Base-by-base conservation (phyloP, 1,140 invertebrate genomes). In the Drosophila gunungcola region DNA sequence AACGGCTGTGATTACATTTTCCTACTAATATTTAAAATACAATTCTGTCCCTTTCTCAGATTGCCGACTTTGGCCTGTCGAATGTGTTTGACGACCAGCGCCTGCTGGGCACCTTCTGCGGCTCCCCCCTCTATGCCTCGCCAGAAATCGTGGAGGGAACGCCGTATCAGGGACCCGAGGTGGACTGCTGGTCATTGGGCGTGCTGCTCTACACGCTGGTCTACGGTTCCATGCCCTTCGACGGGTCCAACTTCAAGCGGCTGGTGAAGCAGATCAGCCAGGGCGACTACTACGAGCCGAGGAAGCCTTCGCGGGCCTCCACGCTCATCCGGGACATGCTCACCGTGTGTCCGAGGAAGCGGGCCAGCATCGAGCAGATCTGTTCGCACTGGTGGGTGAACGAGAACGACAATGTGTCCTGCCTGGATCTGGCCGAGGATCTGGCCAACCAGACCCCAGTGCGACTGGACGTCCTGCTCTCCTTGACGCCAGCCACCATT, bases 151-250 rank as follows among this genome's bases (percentile, higher is more conserved):
- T 99, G 9, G 98, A 98, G 93, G 99, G 98, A 63, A 98, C 96
- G 16, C 98, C 98, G 1, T 99, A 99, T 91, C 96, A 97, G 84
- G 98, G 98, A n/a, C 98, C 98, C 6, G 98, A 99, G 94, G 96
- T 95, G 7, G 96, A 97, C 83, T 98, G 97, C 92, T 99, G 98
- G 99, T 99, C 98, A 16, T 93, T 99, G 51, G 99, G 99, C 57
- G 99, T 99, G 41, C 94, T 99, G 16, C 93, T 99, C 0, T 99
- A 99, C 90, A 99, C 99, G 29, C 93, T 99, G 85, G 98, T 99
- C 48, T 99, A 99, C 93, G 98, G 99, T 82, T 98, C 98, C 73
- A 99, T 99, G 99, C 99, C 99, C 27, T 99, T 99, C 93, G 98
- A 99, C 93, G 98, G 98, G 53, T 98, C 97, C 60, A 99, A 99